Percentiles rank a stretch among this genome's conserved stretches.
Conservation (phyloP, 1,140 invertebrate genomes). For the Halyomorpha halys region DNA sequence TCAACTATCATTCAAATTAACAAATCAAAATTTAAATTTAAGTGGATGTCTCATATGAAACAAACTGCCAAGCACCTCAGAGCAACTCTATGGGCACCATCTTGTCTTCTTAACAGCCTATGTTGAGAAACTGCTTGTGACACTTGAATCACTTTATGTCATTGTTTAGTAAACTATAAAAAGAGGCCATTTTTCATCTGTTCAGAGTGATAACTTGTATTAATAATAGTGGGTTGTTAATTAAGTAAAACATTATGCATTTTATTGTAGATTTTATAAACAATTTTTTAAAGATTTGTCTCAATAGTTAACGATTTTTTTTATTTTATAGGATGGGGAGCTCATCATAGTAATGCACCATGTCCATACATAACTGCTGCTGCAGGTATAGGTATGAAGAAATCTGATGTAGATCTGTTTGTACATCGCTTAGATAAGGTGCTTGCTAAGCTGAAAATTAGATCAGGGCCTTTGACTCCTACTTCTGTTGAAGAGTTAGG, state of each 20-base stretch:
- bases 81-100: too few relatives aligned
- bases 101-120: too few relatives aligned
- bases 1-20: too few relatives aligned
- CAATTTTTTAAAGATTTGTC: not conserved
- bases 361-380: slow-evolving; percentile 59
- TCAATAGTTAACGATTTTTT: slow-evolving; percentile 10
- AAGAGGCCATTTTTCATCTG: too few relatives aligned
- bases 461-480: slow-evolving; percentile 42
- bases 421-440: slow-evolving; percentile 51
- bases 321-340: slow-evolving; percentile 49
- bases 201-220: too few relatives aligned
- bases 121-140: too few relatives aligned
- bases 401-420: slow-evolving; percentile 54
- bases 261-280: not conserved
- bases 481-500: slow-evolving; percentile 37
- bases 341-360: slow-evolving; percentile 51
- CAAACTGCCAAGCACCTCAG: too few relatives aligned
- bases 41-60: too few relatives aligned
- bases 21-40: too few relatives aligned
- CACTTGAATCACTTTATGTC: too few relatives aligned
- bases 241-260: not conserved
- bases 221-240: too few relatives aligned
- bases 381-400: slow-evolving; percentile 57
- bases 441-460: slow-evolving; percentile 41
- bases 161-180: too few relatives aligned